Base-by-base conservation (phyloP, 2,113 vertebrate species). In the Pungitius pungitius region DNA sequence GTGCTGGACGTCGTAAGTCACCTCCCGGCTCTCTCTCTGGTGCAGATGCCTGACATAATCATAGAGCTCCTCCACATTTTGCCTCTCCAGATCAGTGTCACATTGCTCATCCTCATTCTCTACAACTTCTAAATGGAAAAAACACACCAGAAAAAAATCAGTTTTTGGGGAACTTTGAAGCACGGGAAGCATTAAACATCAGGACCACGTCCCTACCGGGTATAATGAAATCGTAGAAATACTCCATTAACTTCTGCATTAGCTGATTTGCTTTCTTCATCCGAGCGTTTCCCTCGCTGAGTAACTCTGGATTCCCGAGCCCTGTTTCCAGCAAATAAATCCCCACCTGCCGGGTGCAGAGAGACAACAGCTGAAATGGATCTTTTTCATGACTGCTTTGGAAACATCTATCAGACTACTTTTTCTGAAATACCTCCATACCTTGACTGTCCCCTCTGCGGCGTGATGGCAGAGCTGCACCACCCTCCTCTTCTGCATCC, bases 11-110 rank as follows among this genome's bases (percentile, higher is more conserved):
- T 96, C 94, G n/a, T 93, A 94, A 13, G 75, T 93, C 70, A 88
- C 73, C 17, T 90, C 77, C 1, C 62, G 87, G 22, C 76, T 81
- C 77, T 96, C 95, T 1, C 88, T 90, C 87, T 96, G 95, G 84
- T 97, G 97, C 11, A 92, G 85, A 56, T 90, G 95, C 49, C 96
- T 92, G 65, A 99, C 95, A 3, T 95, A 95, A 52, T 97, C 96
- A 73, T 99, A 99, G n/a, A 99, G 95, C 73, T 98, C 97, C 89
- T 98, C 96, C 6, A 98, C 94, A 52, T 99, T 98, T 74, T 99
- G 97, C 54, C 97, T 92, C 86, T 99, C 97, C 65, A 97, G 89
- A 56, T 99, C 98, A 0, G 56, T 94, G 69, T 99, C 96, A 40
- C 95, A 93, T 62, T 96, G 95, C 70, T 96, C 95, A 30, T 96